Base-by-base conservation (phyloP, 30 jellyfish, hydroid and myxozoan species). In the Aurelia sp. region DNA sequence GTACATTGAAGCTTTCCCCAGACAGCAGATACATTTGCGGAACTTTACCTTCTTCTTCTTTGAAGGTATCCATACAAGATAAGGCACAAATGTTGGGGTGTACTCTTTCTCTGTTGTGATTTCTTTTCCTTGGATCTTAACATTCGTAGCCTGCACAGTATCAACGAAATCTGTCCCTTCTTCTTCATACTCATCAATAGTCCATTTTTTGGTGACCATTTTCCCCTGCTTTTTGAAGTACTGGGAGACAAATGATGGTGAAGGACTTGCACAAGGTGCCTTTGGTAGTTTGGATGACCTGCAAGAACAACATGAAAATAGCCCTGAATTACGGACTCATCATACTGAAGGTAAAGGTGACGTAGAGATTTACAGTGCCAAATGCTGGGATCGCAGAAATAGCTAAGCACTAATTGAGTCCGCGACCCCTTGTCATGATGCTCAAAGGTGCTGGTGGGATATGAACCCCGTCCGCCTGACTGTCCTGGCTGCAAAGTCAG, bases 21-120 rank as follows among this genome's bases (percentile, higher is more conserved):
- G 51, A 40, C 10, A 40, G 51, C 51, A 3, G 33, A 27, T 27
- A 27, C 33, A 27, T 27, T 27, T 44, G 13, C 55, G 7, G 8
- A 44, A 44, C 55, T 5, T 5, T 44, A 44, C 55, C 9, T 44
- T 63, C 20, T 55, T 72, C 67, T 74, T 84, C 50, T 84, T 84
- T n/a, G 93, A 72, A 5, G 93, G 93, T 12, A 84, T 63, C 93
- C 93, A 84, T 15, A 84, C 67, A 50, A 84, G 64, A 52, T 72
- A 84, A 7, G 93, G 93, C 48, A 47, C 66, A 47, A 40, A 18
- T 5, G 76, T 4, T 7, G 40, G 63, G 30, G 41, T 27, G 15
- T 20, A 40, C 6, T 33, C 72, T 0, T 44, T 63, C 20, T 24
- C 40, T n/a, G 24, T 13, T 17, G 20, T 38, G 19, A 53, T 55